Percentiles rank a stretch among this genome's conserved stretches.
phyloP scores from a whole-genome alignment of 23 tunicate genomes.

The Oikopleura vanhoeffeni region DNA sequence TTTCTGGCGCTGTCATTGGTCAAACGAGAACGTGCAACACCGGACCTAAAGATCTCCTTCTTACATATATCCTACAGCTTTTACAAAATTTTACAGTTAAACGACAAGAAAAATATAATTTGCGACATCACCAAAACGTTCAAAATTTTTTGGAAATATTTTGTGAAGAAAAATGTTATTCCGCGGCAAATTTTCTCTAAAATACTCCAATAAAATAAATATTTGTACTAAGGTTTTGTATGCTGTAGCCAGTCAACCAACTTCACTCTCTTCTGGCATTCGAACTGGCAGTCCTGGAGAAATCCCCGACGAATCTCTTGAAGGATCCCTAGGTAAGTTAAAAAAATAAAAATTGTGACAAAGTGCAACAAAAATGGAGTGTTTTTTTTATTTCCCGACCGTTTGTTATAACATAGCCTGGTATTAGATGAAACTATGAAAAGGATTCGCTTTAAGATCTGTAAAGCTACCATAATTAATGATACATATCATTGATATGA shows the following conservation, averaged over 20 bases:
- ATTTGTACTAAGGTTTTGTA: not conserved
- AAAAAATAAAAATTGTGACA: not conserved
- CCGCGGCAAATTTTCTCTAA: no score
- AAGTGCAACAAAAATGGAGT: not conserved
- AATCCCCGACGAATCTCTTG: not conserved
- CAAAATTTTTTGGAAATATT: no score
- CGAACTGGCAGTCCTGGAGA: not conserved
- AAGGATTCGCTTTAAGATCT: not conserved
- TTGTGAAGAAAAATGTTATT: no score
- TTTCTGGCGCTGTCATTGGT: no score
- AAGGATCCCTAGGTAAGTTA: not conserved
- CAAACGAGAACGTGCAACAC: no score
- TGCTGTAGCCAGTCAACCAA: not conserved
- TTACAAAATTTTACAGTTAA: no score
- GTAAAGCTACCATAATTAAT: not conserved
- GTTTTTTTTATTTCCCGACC: not conserved
- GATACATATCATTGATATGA: not conserved
- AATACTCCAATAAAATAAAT: no score
- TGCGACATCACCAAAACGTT: no score
- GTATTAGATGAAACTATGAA: constrained; percentile 10
- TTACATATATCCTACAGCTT: no score
- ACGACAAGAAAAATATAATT: no score
- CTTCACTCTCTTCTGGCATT: not conserved
- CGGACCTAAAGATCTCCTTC: no score
- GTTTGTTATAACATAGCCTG: not conserved